Conservation (phyloP, 2,113 vertebrate species). For the Polypterus senegalus region DNA sequence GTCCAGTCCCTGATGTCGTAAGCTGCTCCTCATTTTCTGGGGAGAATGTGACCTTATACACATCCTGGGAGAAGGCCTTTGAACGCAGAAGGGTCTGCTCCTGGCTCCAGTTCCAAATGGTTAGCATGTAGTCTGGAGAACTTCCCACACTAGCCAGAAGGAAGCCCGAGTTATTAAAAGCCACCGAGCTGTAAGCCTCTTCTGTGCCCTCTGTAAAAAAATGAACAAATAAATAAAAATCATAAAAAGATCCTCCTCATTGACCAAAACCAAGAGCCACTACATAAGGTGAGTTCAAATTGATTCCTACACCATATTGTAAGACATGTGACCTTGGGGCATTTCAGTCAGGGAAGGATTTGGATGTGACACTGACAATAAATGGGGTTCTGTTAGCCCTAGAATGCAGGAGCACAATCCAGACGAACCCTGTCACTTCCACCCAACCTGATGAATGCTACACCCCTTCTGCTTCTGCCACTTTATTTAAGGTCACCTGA, state of each 20-base stretch:
- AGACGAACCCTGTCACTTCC: too few relatives aligned
- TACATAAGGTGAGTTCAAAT: too few relatives aligned
- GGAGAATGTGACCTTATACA: conserved; percentile 78
- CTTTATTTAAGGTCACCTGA: too few relatives aligned
- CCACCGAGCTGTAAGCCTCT: conserved; percentile 54
- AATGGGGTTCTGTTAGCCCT: too few relatives aligned
- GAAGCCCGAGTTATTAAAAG: conserved; percentile 63
- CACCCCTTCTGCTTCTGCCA: too few relatives aligned
- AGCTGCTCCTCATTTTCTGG: conserved; percentile 66
- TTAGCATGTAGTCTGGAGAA: conserved; percentile 71
- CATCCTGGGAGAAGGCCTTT: conserved; percentile 79
- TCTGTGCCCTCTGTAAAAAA: conserved; percentile 62
- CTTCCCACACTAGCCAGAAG: conserved; percentile 73
- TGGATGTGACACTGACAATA: too few relatives aligned
- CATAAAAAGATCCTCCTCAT: neutral
- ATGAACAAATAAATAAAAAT: neutral
- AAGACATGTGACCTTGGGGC: too few relatives aligned
- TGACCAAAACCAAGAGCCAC: too few relatives aligned
- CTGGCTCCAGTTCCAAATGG: conserved; percentile 82
- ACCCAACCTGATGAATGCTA: too few relatives aligned
- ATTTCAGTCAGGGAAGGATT: too few relatives aligned
- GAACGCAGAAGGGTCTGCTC: conserved; percentile 65
- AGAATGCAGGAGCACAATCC: too few relatives aligned
- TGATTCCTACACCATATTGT: too few relatives aligned
- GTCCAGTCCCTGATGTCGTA: conserved; percentile 69